phyloP scores from a whole-genome alignment of 2,797 vertebrate species.

The Tolypeutes matacus region DNA sequence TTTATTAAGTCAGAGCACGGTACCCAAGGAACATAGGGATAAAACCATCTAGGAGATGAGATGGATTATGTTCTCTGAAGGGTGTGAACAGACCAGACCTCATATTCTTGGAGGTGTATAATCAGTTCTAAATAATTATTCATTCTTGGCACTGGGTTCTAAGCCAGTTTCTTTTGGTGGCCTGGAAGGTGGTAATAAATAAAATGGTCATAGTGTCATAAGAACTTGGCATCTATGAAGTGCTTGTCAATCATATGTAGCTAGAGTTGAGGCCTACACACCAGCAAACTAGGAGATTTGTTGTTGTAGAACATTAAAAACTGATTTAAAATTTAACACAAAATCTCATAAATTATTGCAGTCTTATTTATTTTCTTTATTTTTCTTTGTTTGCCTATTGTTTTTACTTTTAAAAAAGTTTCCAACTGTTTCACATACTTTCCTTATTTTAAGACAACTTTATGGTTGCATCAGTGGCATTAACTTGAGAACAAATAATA shows the following conservation, averaged over 20 bases:
- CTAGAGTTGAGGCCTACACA: background rate
- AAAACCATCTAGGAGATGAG: background rate
- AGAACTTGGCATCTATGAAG: background rate
- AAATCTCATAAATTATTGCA: background rate
- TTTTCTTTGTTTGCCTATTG: background rate
- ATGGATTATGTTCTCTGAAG: background rate
- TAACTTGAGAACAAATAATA: background rate
- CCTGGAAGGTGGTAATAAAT: no score
- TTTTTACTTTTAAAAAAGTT: background rate
- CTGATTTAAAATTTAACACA: background rate
- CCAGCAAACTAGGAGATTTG: fast-evolving
- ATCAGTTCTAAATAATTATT: background rate
- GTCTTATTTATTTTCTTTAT: background rate
- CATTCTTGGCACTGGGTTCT: background rate
- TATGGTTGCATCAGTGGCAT: background rate
- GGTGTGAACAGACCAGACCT: background rate
- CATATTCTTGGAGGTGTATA: background rate
- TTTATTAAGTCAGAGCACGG: background rate
- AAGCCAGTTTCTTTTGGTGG: background rate
- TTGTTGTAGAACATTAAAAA: background rate
- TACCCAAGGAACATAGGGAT: fast-evolving
- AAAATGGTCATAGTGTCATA: background rate
- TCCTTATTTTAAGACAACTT: background rate
- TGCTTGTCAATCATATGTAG: fast-evolving
- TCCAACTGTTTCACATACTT: background rate